phyloP scores from a whole-genome alignment of 2,888 invertebrate species.

The Amaurobius ferox region DNA sequence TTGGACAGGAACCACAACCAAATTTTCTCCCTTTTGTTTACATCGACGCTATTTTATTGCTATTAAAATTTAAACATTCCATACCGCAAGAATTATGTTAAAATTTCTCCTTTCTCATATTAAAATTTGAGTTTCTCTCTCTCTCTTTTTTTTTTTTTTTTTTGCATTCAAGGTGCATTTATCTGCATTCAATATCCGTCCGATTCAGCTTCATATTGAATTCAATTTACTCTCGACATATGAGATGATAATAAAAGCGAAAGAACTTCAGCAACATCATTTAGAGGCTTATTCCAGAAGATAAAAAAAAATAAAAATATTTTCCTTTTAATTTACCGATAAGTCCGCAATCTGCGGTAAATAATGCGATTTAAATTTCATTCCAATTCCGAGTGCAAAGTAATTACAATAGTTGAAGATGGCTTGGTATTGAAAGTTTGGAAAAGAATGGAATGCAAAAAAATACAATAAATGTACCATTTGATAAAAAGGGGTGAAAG shows the following conservation, averaged over 20 bases:
- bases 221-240: slow-evolving; percentile 12
- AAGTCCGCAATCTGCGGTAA: slow-evolving; percentile 12
- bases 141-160: background rate
- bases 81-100: no score
- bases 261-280: background rate
- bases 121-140: no score
- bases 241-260: slow-evolving; percentile 4
- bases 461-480: background rate
- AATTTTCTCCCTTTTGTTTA: no score
- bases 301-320: no score
- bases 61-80: no score
- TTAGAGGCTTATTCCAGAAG: background rate
- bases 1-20: no score
- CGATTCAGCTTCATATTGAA: background rate
- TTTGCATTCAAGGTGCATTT: background rate
- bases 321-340: slow-evolving; percentile 12
- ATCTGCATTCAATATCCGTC: slow-evolving; percentile 8
- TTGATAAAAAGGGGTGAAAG: background rate
- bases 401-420: background rate
- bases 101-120: no score
- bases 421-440: background rate
- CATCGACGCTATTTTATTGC: no score
- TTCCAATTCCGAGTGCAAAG: background rate
- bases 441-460: background rate
- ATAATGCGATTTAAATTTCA: slow-evolving; percentile 13